A percentile compares a stretch with the other conserved stretches of the same genome.
phyloP scores from a whole-genome alignment of 2,113 vertebrate genomes.

The Chelonoidis abingdonii region DNA sequence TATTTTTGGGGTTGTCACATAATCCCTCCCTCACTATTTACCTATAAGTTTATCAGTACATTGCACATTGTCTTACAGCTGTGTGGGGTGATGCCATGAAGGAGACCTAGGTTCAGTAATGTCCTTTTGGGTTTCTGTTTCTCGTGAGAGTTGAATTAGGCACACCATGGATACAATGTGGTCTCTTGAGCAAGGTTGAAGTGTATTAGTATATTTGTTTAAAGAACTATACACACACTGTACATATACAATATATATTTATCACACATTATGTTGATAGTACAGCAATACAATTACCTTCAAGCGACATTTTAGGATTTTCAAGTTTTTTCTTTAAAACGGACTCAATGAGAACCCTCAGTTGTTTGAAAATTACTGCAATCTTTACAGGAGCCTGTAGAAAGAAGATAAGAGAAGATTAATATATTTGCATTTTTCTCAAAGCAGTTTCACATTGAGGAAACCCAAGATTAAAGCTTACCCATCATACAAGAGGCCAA shows the following conservation, averaged over 20 bases:
- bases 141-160: not conserved
- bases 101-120: accelerated
- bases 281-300: conserved; percentile 84
- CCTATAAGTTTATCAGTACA: not conserved
- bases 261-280: not conserved
- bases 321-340: conserved; percentile 94
- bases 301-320: conserved; percentile 93
- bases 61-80: not conserved
- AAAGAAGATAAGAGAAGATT: not conserved
- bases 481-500: not conserved
- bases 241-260: not conserved
- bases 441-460: not conserved
- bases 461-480: not conserved
- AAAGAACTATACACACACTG: not conserved
- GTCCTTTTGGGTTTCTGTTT: not conserved
- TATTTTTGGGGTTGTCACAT: not conserved
- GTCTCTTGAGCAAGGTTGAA: not conserved
- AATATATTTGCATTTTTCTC: not conserved
- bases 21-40: not conserved
- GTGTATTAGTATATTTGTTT: not conserved
- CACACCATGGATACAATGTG: not conserved
- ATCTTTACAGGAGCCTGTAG: conserved; percentile 95
- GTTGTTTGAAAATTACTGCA: conserved; percentile 97
- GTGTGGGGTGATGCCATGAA: not conserved
- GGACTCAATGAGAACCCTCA: conserved; percentile 93